Percentiles rank a stretch among this genome's conserved stretches.
Evolutionary conservation across 23 tunicate species (phyloP).

Genomic region (Trididemnum nubilum): DNA sequence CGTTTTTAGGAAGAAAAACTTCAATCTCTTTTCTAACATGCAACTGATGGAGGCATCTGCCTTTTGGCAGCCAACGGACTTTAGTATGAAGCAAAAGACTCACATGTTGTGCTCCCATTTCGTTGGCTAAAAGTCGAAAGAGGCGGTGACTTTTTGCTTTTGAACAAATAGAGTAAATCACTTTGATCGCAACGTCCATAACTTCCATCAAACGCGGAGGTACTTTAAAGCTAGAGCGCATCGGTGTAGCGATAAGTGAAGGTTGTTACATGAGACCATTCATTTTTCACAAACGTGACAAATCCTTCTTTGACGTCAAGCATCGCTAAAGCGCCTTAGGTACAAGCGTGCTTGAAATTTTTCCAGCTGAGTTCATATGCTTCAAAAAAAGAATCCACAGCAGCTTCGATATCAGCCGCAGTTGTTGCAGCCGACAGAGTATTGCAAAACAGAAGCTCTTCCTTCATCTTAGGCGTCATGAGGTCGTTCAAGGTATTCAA

Average conservation of each 20-base stretch:
- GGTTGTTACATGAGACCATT: constrained; percentile 35
- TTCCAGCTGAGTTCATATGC: constrained; percentile 15
- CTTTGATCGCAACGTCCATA: constrained; percentile 23
- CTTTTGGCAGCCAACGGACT: constrained; percentile 31
- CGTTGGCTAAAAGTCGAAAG: constrained; percentile 14
- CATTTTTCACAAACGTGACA: constrained; percentile 27
- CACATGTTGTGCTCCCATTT: constrained; percentile 25
- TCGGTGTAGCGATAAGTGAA: constrained; percentile 34
- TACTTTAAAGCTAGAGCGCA: constrained; percentile 26
- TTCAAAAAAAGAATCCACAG: constrained; percentile 16
- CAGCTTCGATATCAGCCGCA: constrained; percentile 6
- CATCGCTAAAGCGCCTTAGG: constrained; percentile 18
- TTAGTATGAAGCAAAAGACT: constrained; percentile 27
- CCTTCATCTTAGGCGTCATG: neutral
- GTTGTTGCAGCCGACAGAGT: constrained; percentile 12
- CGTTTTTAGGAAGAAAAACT: constrained; percentile 24
- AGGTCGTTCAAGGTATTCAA: no score
- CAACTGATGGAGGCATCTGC: constrained; percentile 24
- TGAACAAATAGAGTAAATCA: constrained; percentile 15
- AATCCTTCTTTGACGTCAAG: constrained; percentile 35
- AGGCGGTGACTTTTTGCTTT: constrained; percentile 21
- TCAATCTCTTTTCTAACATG: constrained; percentile 27
- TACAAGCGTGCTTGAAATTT: constrained; percentile 16
- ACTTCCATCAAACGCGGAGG: constrained; percentile 32
- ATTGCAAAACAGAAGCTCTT: constrained; percentile 19